Percentiles rank a stretch among this genome's conserved stretches.
Conservation (phyloP, 2,797 vertebrate species). For the Momotus momota region DNA sequence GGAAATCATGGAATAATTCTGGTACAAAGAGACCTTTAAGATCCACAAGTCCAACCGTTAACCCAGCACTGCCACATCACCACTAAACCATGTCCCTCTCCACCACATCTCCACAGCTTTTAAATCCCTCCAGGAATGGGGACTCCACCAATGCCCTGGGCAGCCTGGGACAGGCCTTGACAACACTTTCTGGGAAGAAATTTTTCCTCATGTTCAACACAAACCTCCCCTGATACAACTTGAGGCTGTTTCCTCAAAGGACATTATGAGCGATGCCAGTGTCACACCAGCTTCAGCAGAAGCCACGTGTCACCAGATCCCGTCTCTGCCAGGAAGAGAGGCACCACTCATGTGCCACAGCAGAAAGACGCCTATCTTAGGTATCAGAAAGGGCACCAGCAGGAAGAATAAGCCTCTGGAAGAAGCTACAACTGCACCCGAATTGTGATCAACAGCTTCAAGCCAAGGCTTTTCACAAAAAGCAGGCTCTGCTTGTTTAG, state of each 20-base stretch:
- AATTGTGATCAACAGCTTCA: not conserved
- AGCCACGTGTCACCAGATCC: not conserved
- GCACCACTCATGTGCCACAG: not conserved
- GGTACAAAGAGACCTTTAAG: not conserved
- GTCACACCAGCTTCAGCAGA: not conserved
- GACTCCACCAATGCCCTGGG: not conserved
- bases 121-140: not conserved
- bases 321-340: not conserved
- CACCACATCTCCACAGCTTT: not conserved
- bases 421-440: not conserved
- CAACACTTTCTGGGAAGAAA: not conserved
- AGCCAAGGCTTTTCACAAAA: not conserved
- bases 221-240: not conserved
- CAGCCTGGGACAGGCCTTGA: not conserved
- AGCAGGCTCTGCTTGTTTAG: not conserved
- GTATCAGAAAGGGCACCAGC: not conserved
- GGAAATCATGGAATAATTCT: not conserved
- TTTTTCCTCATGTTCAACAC: not conserved
- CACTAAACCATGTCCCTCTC: not conserved
- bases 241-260: not conserved
- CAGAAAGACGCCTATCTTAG: not conserved
- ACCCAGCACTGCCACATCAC: not conserved
- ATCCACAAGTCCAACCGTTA: not conserved
- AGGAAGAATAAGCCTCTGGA: not conserved
- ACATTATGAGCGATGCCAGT: fast-evolving